Base-by-base conservation (phyloP, 2,113 vertebrate species). In the Pandion haliaetus region DNA sequence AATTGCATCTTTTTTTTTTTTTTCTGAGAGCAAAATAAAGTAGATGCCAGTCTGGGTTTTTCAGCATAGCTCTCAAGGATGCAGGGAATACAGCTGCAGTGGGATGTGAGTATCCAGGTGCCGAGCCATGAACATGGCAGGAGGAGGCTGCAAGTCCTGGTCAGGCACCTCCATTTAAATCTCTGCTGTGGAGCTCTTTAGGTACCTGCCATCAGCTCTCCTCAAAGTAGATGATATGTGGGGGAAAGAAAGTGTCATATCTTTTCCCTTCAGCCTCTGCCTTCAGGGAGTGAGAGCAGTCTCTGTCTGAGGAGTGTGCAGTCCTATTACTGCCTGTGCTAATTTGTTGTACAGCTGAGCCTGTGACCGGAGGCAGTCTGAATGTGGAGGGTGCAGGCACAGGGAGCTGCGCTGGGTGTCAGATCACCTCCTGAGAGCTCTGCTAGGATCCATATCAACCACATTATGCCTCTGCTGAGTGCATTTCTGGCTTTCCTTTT, bases 311-410 rank as follows among this genome's bases (percentile, higher is more conserved):
- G 83, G 63, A 73, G 44, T 1, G 0, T 45, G 61, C 85, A 72
- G 90, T 67, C 52, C 85, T 90, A 82, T 90, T 93, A 17, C 90
- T 94, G 82, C 85, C 77, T 85, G 82, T 85, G 90, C 85, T 93
- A 10, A 63, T 90, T 78, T 82, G 50, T 85, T 91, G 72, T 65
- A 11, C 59, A 78, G 73, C 95, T 87, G 81, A 94, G 81, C 88
- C 90, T 47, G 26, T 76, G 85, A 29, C 92, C 1, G 0, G 88
- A 50, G 82, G 65, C 87, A 25, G 29, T 84, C 78, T 79, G 78
- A 54, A 10, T 49, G 89, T 57, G 55, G 69, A 89, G 81, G 87
- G 47, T 19, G 1, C 49, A 32, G 59, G 92, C 70, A 55, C 38
- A 57, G 65, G 28, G 80, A 74, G 24, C 18, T 85, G 57, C 2